Percentiles rank a stretch among this genome's conserved stretches.
Evolutionary conservation across 2,113 vertebrate species (phyloP).

Genomic region (Otolemur garnettii): DNA sequence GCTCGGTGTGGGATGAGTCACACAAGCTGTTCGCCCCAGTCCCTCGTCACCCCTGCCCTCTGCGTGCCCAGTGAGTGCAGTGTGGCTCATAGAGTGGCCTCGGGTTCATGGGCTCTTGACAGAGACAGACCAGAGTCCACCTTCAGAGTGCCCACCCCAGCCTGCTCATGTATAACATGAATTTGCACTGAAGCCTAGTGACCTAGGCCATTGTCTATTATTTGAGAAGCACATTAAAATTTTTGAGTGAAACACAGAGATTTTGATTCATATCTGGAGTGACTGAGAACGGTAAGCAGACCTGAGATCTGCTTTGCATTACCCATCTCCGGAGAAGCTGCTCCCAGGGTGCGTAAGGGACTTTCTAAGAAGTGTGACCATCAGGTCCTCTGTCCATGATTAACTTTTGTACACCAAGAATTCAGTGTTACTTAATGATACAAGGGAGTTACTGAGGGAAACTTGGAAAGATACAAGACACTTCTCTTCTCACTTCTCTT

Average conservation of each 20-base stretch:
- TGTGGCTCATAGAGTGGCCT: not conserved
- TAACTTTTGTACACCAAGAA: not conserved
- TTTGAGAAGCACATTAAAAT: not conserved
- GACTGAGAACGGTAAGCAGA: not conserved
- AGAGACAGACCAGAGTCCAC: not conserved
- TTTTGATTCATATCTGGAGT: not conserved
- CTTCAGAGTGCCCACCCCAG: too few relatives aligned
- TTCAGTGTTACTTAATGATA: not conserved
- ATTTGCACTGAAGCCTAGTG: not conserved
- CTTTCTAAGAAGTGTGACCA: not conserved
- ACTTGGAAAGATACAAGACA: not conserved
- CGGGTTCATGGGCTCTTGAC: not conserved
- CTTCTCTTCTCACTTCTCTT: not conserved
- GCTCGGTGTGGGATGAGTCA: rapidly evolving
- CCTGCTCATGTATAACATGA: not conserved
- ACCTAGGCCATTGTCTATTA: not conserved
- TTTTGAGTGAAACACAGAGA: not conserved
- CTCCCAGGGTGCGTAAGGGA: not conserved
- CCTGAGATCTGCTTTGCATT: not conserved
- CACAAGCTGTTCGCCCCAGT: not conserved
- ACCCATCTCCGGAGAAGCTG: not conserved
- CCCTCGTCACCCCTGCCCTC: not conserved
- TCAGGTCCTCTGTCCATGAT: not conserved
- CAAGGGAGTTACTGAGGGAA: not conserved
- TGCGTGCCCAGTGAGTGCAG: too few relatives aligned